Percentiles rank a stretch among this genome's conserved stretches.
Evolutionary conservation across 2,797 vertebrate species (phyloP).

Genomic region (Scyliorhinus canicula): DNA sequence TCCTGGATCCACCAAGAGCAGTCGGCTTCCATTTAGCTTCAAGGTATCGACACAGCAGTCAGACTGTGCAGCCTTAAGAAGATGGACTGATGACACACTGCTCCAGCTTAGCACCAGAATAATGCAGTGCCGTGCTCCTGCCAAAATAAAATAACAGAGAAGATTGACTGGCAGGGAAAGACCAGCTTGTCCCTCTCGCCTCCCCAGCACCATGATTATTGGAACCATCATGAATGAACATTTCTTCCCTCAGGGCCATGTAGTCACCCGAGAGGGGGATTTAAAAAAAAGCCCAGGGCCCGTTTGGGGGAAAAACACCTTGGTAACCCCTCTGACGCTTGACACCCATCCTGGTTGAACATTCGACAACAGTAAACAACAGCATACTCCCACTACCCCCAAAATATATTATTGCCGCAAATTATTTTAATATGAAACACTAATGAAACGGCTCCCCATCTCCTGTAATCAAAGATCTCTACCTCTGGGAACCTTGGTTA

Average conservation of each 20-base stretch:
- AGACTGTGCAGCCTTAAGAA: neutral
- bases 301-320: neutral
- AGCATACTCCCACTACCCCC: neutral
- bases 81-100: neutral
- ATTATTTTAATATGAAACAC: too few species aligned
- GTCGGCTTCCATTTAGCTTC: neutral
- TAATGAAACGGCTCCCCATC: neutral
- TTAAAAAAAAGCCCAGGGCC: neutral
- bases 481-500: neutral
- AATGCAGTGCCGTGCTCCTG: neutral
- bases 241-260: neutral
- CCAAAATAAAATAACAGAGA: neutral
- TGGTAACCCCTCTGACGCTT: neutral
- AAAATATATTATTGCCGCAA: neutral
- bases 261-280: neutral
- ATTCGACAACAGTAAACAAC: neutral
- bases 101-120: neutral
- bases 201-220: neutral
- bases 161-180: neutral
- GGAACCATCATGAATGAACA: neutral
- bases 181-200: neutral
- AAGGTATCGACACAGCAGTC: neutral
- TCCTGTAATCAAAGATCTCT: neutral
- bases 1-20: neutral
- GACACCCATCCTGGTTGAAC: neutral